These are phyloP conservation scores for Setipinna tenuifilis DNA, from an alignment of 2,797 vertebrate genomes.

Conservation along the genomic window DNA sequence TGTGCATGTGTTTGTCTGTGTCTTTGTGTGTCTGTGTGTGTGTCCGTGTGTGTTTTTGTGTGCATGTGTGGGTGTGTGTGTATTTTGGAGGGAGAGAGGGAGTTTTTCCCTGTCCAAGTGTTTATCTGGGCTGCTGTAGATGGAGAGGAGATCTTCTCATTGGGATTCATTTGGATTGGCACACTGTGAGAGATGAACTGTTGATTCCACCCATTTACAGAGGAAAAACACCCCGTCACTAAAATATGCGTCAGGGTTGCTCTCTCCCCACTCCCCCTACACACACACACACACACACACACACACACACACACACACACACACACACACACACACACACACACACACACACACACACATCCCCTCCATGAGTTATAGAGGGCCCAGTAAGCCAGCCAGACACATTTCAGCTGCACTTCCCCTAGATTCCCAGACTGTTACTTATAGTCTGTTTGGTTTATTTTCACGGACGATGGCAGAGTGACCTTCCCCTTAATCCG, in stretches of 20 bases:
- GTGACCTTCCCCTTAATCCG: constrained; percentile 55
- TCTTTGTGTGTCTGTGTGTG: background rate
- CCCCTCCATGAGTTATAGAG: background rate
- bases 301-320: too few species aligned
- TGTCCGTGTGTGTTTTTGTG: background rate
- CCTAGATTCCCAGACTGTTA: background rate
- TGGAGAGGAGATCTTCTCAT: background rate
- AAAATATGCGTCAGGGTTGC: background rate
- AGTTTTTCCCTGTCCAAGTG: background rate
- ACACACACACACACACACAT: too few species aligned
- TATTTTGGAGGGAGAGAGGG: background rate
- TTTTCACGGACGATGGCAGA: constrained; percentile 44
- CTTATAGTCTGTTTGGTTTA: constrained; percentile 50
- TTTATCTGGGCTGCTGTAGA: background rate
- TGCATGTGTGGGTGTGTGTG: background rate
- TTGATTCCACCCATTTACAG: background rate
- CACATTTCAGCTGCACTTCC: constrained; percentile 29
- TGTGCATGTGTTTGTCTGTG: background rate
- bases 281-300: too few species aligned
- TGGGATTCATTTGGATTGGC: constrained; percentile 18
- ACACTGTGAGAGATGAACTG: background rate
- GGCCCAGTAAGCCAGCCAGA: background rate
- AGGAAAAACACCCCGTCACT: background rate
- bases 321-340: too few species aligned
- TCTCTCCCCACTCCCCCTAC: too few species aligned